phyloP scores from a whole-genome alignment of 2,888 invertebrate species.

The Drosophila bunnanda region DNA sequence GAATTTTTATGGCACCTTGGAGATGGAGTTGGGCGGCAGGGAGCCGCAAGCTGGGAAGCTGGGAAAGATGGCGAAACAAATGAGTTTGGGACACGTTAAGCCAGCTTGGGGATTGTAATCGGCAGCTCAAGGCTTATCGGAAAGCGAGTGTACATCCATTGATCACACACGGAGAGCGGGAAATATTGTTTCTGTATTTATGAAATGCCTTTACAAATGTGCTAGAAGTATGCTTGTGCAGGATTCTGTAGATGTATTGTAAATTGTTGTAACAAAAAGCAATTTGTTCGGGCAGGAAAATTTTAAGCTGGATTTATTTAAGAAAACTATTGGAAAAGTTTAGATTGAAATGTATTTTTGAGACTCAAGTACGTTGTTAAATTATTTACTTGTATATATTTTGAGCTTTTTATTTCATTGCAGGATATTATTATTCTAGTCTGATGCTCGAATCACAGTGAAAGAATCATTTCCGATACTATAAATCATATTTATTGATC shows the following conservation, averaged over 20 bases:
- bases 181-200: not conserved
- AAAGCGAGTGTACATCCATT: slow-evolving; percentile 13
- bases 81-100: slow-evolving; percentile 48
- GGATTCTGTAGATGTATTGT: not conserved
- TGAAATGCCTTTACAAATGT: not conserved
- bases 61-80: slow-evolving; percentile 14
- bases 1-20: slow-evolving; percentile 77
- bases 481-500: too few relatives aligned
- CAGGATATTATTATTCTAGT: too few relatives aligned
- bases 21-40: slow-evolving; percentile 39
- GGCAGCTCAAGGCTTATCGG: slow-evolving; percentile 31
- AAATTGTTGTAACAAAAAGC: not conserved
- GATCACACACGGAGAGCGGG: slow-evolving; percentile 4
- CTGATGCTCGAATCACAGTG: too few relatives aligned
- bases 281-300: not conserved
- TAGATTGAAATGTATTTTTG: not conserved
- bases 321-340: not conserved
- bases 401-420: too few relatives aligned
- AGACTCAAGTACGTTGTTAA: not conserved
- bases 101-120: slow-evolving; percentile 32
- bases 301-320: not conserved
- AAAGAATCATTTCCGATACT: too few relatives aligned
- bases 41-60: slow-evolving; percentile 4
- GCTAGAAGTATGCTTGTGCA: not conserved
- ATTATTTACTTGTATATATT: not conserved